phyloP scores from a whole-genome alignment of 2,797 vertebrate species.

The Simalia tracyae region DNA sequence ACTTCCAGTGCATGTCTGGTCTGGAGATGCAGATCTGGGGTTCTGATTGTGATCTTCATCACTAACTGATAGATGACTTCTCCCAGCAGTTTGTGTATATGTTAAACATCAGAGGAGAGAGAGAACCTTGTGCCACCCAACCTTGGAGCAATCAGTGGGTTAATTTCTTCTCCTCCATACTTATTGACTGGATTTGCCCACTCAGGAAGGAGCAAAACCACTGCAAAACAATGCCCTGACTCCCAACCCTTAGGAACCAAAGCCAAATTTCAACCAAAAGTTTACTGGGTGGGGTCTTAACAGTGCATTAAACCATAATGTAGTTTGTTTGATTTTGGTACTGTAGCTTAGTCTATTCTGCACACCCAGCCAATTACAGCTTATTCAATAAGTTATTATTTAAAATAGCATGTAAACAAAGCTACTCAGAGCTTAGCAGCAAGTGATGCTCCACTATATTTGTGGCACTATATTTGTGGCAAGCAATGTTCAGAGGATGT shows the following conservation, averaged over 20 bases:
- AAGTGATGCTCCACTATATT: slow-evolving; percentile 5
- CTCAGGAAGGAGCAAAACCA: neutral
- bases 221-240: neutral
- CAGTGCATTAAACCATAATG: neutral
- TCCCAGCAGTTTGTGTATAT: neutral
- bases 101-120: neutral
- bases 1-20: neutral
- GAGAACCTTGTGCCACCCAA: neutral
- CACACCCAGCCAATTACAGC: neutral
- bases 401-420: neutral
- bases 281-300: neutral
- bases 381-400: neutral
- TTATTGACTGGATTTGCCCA: neutral
- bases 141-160: neutral
- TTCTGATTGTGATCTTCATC: neutral
- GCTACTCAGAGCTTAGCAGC: neutral
- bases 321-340: neutral
- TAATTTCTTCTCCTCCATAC: neutral
- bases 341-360: neutral
- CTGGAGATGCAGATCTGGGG: neutral
- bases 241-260: neutral
- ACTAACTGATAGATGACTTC: neutral
- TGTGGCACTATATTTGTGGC: slow-evolving; percentile 29
- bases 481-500: neutral
- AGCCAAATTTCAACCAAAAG: neutral